Evolutionary conservation across 2,113 vertebrate species (phyloP).

Genomic region (Dicentrarchus labrax): DNA sequence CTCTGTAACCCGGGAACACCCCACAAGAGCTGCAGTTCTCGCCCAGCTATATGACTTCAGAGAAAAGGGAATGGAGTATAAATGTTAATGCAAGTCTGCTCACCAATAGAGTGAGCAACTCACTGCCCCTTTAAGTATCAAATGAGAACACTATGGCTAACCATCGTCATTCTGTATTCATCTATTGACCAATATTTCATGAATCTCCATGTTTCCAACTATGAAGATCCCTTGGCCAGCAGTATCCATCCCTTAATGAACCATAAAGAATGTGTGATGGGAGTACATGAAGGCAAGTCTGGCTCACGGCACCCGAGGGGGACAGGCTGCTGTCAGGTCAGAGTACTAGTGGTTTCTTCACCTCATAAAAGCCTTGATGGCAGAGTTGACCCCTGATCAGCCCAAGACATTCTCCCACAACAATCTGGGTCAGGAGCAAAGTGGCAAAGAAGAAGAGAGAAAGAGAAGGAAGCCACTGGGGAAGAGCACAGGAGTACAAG

Average conservation of each 20-base stretch:
- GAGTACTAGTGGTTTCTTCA: slow-evolving; percentile 5
- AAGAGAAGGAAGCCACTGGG: neutral
- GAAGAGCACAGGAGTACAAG: neutral
- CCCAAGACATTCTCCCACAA: slow-evolving; percentile 20
- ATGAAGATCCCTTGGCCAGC: slow-evolving; percentile 8
- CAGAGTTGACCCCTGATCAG: slow-evolving; percentile 25
- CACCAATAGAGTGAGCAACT: no score
- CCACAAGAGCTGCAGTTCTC: no score
- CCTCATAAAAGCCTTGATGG: slow-evolving; percentile 55
- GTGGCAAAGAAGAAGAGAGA: neutral
- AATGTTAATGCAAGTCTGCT: no score
- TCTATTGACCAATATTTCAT: neutral
- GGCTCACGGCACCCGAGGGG: neutral
- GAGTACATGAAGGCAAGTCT: slow-evolving; percentile 3
- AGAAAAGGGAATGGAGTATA: no score
- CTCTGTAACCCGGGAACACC: no score
- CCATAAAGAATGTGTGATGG: slow-evolving; percentile 2
- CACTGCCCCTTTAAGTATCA: no score
- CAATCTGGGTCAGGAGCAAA: slow-evolving; percentile 30
- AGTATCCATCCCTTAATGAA: slow-evolving; percentile 15
- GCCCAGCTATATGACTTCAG: no score
- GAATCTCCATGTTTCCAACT: neutral
- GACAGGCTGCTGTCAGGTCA: slow-evolving; percentile 29
- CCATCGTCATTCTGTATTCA: neutral
- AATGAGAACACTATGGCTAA: neutral